Base-by-base conservation (phyloP, 2,888 invertebrate genomes). In the Hoplodrina ambigua region DNA sequence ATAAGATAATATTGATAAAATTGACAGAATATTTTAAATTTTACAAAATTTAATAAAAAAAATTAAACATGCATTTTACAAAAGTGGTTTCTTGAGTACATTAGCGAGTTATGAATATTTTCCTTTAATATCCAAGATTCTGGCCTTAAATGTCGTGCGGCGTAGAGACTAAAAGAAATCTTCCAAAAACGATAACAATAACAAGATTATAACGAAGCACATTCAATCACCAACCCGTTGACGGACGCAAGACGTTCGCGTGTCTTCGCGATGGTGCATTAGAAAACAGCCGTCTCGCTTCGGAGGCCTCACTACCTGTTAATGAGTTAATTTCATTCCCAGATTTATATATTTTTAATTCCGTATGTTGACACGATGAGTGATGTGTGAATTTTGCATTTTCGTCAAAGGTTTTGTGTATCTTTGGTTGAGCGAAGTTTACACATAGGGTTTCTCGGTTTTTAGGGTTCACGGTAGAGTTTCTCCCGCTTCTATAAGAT, bases 221-320 rank as follows among this genome's bases (percentile, higher is more conserved):
- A 41, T 57, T 61, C 25, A 69, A 64, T 69, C 44, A 69, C 10
- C 10, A 15, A 37, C 30, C 19, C 59, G 64, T 25, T 77, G 77
- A 78, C 55, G 64, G 52, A 41, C 46, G 30, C 30, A 17, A 33
- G 63, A 66, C 68, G 61, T 52, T 75, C 50, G 79, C 73, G 81
- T 79, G 79, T 59, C 56, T 65, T 5, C 53, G 3, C 55, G 56
- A 72, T 75, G 69, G 61, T 37, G 59, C 57, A 67, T 81, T 78
- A 81, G 82, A 81, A 83, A 83, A n/a, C 56, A n/a, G n/a, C 30
- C 57, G 73, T 71, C 37, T n/a, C 79, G 81, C 70, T 69, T 63
- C 73, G 62, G 0, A 41, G 19, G 17, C 5, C 61, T 57, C 49
- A 62, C 60, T 66, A 75, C 72, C 72, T 60, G 59, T 20, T 73